Base-by-base conservation (phyloP, 2,113 vertebrate species). In the Chiloscyllium plagiosum region DNA sequence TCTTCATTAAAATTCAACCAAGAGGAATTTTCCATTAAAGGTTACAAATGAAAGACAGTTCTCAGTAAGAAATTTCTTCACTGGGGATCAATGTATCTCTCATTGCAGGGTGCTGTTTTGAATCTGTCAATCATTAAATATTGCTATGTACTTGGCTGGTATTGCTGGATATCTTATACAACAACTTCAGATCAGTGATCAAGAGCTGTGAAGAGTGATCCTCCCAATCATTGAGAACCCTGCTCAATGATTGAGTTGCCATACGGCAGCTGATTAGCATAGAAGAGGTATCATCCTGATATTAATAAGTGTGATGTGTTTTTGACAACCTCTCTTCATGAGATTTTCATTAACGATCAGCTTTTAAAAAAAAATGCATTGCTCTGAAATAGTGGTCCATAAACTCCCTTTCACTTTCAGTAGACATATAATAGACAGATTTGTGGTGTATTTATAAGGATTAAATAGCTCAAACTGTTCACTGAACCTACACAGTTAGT, bases 41-140 rank as follows among this genome's bases (percentile, higher is more conserved):
- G 56, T 66, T 93, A 66, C 37, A n/a, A 37, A 61, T 37, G 22
- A 93, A 93, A 33, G 61, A 22, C 61, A 68, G 17, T 66, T 5
- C 89, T 37, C 89, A 66, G 89, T 22, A 33, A 33, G 89, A 93
- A 93, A 42, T 17, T 20, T 19, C 61, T 93, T 33, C 33, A 66
- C 15, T 61, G 66, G 61, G 19, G 33, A 1, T 93, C 61, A 61
- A 26, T 52, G 61, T 90, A 66, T 61, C 17, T 93, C 33, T 66
- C 89, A n/a, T 66, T 20, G 89, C 52, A 6, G 29, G 56, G 65
- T 92, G 61, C 61, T 68, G 89, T 93, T 93, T 33, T 22, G 5
- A 93, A 66, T 66, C 89, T 93, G 61, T 93, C 89, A 37, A 93
- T 93, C 89, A 93, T 68, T 93, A 37, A 66, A 93, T 92, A 8